A percentile compares a stretch with the other conserved stretches of the same genome.
Evolutionary conservation across 2,888 invertebrate species (phyloP).

Genomic region (Platycheirus rosarum): DNA sequence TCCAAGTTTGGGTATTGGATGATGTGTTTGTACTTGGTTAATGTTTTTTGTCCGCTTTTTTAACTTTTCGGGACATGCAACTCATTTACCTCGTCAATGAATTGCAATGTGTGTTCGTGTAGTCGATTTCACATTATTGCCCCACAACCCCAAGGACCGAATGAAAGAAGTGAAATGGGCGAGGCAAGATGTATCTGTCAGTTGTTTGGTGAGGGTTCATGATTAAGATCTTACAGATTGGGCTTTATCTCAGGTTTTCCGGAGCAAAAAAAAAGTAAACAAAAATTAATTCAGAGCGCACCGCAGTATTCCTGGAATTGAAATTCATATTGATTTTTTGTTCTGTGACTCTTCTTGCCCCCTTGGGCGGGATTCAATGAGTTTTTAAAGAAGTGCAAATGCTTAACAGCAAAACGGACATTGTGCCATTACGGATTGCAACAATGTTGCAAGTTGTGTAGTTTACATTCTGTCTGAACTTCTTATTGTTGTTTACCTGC

Average conservation of each 20-base stretch:
- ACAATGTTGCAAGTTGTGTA: constrained; percentile 45
- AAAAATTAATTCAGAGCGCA: constrained; percentile 5
- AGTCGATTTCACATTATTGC: not conserved
- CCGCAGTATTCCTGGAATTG: constrained; percentile 50
- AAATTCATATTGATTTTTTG: not conserved
- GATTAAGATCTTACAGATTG: constrained; percentile 40
- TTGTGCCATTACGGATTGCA: not conserved
- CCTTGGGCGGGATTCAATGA: constrained; percentile 42
- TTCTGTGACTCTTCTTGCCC: not conserved
- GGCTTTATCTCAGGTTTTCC: not conserved
- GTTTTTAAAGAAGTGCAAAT: constrained; percentile 53
- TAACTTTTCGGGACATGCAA: constrained; percentile 19
- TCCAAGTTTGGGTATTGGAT: not conserved
- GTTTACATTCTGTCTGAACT: constrained; percentile 12
- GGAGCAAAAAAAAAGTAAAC: not conserved
- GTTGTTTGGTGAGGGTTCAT: constrained; percentile 28
- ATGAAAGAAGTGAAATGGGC: not conserved
- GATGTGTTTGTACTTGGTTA: not conserved
- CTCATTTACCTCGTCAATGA: constrained; percentile 11
- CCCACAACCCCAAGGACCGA: not conserved
- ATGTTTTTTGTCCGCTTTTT: not conserved
- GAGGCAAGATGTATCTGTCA: constrained; percentile 14
- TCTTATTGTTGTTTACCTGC: not conserved
- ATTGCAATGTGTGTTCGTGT: not conserved
- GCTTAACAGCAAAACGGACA: constrained; percentile 2